Evolutionary conservation across 1,140 invertebrate species (phyloP).

Genomic region (Drosophila persimilis): DNA sequence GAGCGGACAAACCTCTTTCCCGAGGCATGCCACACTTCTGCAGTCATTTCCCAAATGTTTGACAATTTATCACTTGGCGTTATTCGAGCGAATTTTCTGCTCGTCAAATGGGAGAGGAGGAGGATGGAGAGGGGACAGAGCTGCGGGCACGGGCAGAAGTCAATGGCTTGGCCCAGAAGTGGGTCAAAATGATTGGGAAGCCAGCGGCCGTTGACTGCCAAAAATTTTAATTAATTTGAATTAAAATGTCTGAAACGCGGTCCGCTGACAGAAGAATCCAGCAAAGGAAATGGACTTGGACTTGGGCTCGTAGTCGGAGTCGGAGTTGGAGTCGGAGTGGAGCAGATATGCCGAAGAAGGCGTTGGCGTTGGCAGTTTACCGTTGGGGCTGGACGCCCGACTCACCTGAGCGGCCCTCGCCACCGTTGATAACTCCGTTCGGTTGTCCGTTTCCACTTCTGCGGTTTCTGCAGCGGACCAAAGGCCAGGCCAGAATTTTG

Average conservation of each 20-base stretch:
- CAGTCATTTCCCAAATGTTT: constrained; percentile 67
- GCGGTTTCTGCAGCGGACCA: constrained; percentile 61
- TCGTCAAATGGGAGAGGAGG: constrained; percentile 47
- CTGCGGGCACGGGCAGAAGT: constrained; percentile 35
- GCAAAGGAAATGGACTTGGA: constrained; percentile 25
- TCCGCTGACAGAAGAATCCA: constrained; percentile 42
- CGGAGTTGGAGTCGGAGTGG: constrained; percentile 6
- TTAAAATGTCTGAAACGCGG: constrained; percentile 65
- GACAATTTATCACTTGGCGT: constrained; percentile 60
- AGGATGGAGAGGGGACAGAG: background rate
- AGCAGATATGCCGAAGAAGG: constrained; percentile 70
- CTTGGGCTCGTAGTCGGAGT: constrained; percentile 14
- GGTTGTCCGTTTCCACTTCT: constrained; percentile 23
- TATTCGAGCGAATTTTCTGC: constrained; percentile 52
- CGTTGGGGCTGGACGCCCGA: constrained; percentile 52
- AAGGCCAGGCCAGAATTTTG: constrained; percentile 73
- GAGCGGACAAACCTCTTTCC: constrained; percentile 24
- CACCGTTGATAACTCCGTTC: constrained; percentile 40
- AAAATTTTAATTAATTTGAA: constrained; percentile 76
- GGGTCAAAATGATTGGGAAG: constrained; percentile 50
- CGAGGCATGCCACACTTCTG: constrained; percentile 66
- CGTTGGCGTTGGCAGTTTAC: constrained; percentile 73
- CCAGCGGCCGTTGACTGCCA: constrained; percentile 40
- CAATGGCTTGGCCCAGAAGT: constrained; percentile 52
- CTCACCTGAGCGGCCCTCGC: constrained; percentile 57